Conservation (phyloP, 2,113 vertebrate genomes). For the Tringa solitaria region DNA sequence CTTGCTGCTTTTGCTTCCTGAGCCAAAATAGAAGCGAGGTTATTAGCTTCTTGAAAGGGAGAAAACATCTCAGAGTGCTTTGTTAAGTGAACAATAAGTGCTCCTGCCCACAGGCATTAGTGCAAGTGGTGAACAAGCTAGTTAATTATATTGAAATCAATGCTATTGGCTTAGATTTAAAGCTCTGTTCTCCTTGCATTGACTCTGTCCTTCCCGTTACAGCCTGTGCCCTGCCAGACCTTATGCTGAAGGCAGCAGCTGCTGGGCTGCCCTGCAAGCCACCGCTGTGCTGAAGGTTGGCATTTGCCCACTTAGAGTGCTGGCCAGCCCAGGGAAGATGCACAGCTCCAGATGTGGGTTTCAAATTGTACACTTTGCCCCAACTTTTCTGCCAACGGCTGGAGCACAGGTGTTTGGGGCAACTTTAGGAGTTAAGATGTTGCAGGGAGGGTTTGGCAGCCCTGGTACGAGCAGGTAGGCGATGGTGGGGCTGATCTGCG, state of each 20-base stretch:
- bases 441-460: neutral
- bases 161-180: neutral
- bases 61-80: neutral
- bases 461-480: neutral
- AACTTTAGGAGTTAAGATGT: neutral
- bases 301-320: rapidly evolving
- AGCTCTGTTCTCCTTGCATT: neutral
- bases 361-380: neutral
- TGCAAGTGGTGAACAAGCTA: neutral
- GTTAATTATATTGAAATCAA: neutral
- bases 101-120: neutral
- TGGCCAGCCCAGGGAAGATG: neutral
- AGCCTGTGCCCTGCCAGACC: neutral
- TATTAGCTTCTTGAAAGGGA: neutral
- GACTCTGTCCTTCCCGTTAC: neutral
- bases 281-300: rapidly evolving
- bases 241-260: rapidly evolving
- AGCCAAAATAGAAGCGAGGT: neutral
- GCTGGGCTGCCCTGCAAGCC: neutral
- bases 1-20: neutral
- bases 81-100: neutral
- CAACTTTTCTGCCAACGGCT: neutral
- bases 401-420: neutral
- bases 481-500: neutral
- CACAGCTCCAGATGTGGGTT: rapidly evolving